Evolutionary conservation across 2,888 invertebrate species (phyloP).

Genomic region (Apeira syringaria): DNA sequence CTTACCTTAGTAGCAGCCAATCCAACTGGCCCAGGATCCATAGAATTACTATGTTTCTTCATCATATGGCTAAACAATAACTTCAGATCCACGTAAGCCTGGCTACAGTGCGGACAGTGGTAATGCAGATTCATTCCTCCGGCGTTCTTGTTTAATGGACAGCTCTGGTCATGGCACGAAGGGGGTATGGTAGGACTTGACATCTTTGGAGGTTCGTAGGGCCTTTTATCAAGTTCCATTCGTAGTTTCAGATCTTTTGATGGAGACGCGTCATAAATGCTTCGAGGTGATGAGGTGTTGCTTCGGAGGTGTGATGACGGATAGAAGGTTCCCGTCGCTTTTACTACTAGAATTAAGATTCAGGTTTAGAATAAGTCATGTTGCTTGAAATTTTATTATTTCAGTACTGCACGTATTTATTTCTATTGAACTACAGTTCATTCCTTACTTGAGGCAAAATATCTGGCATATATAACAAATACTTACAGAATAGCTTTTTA

Average conservation of each 20-base stretch:
- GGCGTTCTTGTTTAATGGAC: slow-evolving; percentile 71
- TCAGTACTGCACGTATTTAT: too few relatives aligned
- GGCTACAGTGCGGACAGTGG: slow-evolving; percentile 75
- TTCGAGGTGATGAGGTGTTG: slow-evolving; percentile 81
- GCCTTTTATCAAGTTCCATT: slow-evolving; percentile 69
- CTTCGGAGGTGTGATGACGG: slow-evolving; percentile 88
- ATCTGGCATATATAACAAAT: too few relatives aligned
- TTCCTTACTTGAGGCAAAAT: too few relatives aligned
- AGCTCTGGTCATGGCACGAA: slow-evolving; percentile 83
- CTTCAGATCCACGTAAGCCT: slow-evolving; percentile 75
- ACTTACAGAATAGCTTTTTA: too few relatives aligned
- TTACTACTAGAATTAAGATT: slow-evolving; percentile 89
- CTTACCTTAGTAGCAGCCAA: slow-evolving; percentile 78
- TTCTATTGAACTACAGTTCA: too few relatives aligned
- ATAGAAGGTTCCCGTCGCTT: slow-evolving; percentile 96
- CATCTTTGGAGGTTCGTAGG: slow-evolving; percentile 58
- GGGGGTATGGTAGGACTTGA: slow-evolving; percentile 78
- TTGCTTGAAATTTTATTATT: background rate
- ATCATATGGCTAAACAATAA: slow-evolving; percentile 76
- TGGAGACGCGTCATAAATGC: slow-evolving; percentile 79
- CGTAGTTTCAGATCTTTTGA: slow-evolving; percentile 77
- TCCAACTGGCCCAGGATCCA: slow-evolving; percentile 69
- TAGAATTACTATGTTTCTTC: slow-evolving; percentile 71
- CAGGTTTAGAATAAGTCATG: slow-evolving; percentile 31
- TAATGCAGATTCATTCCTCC: slow-evolving; percentile 77